Conservation (phyloP, 1,140 invertebrate genomes). For the Drosophila nikananu region DNA sequence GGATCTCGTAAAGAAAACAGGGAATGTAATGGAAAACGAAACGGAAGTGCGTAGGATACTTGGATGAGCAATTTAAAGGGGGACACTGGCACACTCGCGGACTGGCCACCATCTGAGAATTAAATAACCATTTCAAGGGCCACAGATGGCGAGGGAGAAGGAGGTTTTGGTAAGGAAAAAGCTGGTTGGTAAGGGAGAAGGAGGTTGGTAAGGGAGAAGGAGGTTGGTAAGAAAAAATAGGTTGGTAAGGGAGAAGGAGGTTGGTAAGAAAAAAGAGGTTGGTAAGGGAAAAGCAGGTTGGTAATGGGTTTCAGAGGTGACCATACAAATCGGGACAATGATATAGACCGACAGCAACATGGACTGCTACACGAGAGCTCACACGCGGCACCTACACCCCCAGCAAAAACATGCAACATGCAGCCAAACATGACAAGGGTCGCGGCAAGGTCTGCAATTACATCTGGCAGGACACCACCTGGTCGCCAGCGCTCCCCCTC, state of each 20-base stretch:
- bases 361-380: background rate
- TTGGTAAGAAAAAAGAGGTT: too few species aligned
- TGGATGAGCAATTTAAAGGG: constrained; percentile 35
- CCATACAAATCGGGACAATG: background rate
- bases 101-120: constrained; percentile 21
- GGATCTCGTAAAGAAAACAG: background rate
- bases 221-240: too few species aligned
- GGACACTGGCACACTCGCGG: constrained; percentile 1
- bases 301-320: background rate
- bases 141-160: background rate
- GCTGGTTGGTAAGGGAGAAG: too few species aligned
- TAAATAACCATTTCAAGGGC: constrained; percentile 31
- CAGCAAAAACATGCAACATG: constrained; percentile 21
- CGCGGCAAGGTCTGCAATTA: constrained; percentile 17
- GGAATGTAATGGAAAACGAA: constrained; percentile 3
- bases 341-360: constrained; percentile 10
- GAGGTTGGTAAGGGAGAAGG: background rate
- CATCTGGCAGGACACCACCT: constrained; percentile 6
- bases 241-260: too few species aligned
- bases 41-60: constrained; percentile 29
- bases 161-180: too few species aligned
- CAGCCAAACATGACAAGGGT: constrained; percentile 7
- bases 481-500: background rate
- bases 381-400: background rate
- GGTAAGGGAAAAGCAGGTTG: too few species aligned